These are phyloP conservation scores for Protobothrops mucrosquamatus DNA, from an alignment of 2,113 vertebrate species.

Conservation along the genomic window DNA sequence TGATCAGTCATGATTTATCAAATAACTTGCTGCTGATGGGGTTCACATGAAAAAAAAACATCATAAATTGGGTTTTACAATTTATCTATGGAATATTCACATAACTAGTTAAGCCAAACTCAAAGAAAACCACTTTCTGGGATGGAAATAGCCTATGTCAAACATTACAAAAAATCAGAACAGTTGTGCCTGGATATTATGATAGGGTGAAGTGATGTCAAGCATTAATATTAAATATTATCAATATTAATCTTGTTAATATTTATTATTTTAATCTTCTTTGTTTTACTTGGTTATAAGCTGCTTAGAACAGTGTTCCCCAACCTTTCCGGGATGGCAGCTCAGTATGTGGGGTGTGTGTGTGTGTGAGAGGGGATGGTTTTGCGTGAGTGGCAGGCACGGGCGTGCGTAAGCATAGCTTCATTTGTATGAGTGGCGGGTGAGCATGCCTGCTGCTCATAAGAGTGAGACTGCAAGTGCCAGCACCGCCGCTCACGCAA, in stretches of 20 bases:
- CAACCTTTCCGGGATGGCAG: not conserved
- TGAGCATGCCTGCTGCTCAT: not conserved
- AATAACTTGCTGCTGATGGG: not conserved
- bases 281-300: not conserved
- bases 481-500: rapidly evolving
- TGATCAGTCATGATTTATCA: not conserved
- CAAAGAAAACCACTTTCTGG: not conserved
- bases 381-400: not conserved
- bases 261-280: not conserved
- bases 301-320: not conserved
- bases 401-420: rapidly evolving
- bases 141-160: not conserved
- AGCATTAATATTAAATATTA: not conserved
- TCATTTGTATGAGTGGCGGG: not conserved
- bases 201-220: not conserved
- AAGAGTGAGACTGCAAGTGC: not conserved
- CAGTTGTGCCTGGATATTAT: not conserved
- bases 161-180: not conserved
- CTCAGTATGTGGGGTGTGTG: not conserved
- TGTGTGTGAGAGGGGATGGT: not conserved
- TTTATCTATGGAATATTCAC: not conserved
- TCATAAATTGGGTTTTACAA: not conserved
- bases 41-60: not conserved
- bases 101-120: not conserved
- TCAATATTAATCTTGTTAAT: not conserved